Evolutionary conservation across 1,140 invertebrate species (phyloP), one percentile per base, ranked within the genome.

Genomic region (Hydropsyche tenuis): DNA sequence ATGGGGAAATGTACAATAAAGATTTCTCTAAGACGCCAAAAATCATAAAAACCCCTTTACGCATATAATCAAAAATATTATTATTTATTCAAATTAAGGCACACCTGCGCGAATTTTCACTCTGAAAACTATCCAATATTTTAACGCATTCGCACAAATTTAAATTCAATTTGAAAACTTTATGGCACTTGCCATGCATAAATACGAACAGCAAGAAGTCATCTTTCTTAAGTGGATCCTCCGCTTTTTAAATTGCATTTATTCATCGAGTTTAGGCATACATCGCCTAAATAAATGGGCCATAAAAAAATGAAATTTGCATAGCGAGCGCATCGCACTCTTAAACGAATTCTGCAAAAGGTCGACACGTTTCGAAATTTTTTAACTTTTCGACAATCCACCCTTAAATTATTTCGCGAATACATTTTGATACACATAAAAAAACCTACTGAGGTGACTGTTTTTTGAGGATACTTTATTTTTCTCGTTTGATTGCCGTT

Each of bases 291-390:
- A 75, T 74, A 73, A 77, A 77, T 75, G 66, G 76, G 70, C 73
- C 14, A 77, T 75, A 75, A 77, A 77, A 77, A 73, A 48, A 5
- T 0, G 14, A 69, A 75, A 77, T 77, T 77, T 77, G 73, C 76
- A 77, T 77, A 75, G 18, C n/a, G 56, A 75, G 66, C 73, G 68
- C 20, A 16, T 30, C 1, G 16, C 18, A 7, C 12, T 63, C n/a
- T 23, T 73, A 43, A 16, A 42, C 11, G 16, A 42, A 69, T 16
- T 27, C 30, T 18, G 66, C 18, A 23, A 69, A 51, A 25, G 45
- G 20, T 25, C 66, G 23, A 69, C 66, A 48, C 66, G 9, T 53
- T 18, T 53, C 18, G 48, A 7, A 53, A 53, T 18, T 53, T n/a
- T 18, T 53, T 7, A 53, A 53, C 9, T 53, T 53, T 18, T 1